Evolutionary conservation across 1,140 invertebrate genomes (phyloP), one percentile per base, ranked within the genome.

Genomic region (Pseudobourletiella spinata): DNA sequence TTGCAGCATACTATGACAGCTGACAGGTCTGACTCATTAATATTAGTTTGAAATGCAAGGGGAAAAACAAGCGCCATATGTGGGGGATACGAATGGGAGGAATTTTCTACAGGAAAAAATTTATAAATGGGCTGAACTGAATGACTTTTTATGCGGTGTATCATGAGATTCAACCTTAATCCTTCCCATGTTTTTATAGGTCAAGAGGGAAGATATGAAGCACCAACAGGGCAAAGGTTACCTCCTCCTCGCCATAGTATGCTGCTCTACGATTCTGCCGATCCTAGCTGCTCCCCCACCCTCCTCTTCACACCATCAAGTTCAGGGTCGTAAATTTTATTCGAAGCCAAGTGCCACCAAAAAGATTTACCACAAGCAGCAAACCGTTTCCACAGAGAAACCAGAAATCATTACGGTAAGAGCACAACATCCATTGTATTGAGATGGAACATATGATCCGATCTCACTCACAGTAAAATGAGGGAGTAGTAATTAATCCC

Each of bases 331-430:
- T n/a, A 74, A 74, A 66, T 74, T 71, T 59, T 65, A 66, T 43
- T 61, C 66, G 6, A 74, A 74, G 48, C 70, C 73, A 32, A 74
- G 73, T 61, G 68, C 68, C 46, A 67, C 70, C 54, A 74, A 74
- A 63, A 74, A 74, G 58, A 64, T 72, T 24, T 64, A 68, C 48
- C 64, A 70, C 52, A 67, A 69, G 30, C 52, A 11, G 15, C 28
- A 35, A 35, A 35, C 26, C 2, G 2, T n/a, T 32, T 6, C 52
- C 8, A 55, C 52, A 11, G 52, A 55, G 25, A 32, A 55, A 24
- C 22, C 52, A 32, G 52, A 55, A 48, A n/a, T 48, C 16, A 20
- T 25, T 20, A 25, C 6, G 22, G 52, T 52, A 20, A 52, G 50
- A 26, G 11, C 44, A 42, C 35, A 14, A 14, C 35, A 18, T 42